Conservation (phyloP, 2,888 invertebrate genomes). For the Drosophila longiperda region DNA sequence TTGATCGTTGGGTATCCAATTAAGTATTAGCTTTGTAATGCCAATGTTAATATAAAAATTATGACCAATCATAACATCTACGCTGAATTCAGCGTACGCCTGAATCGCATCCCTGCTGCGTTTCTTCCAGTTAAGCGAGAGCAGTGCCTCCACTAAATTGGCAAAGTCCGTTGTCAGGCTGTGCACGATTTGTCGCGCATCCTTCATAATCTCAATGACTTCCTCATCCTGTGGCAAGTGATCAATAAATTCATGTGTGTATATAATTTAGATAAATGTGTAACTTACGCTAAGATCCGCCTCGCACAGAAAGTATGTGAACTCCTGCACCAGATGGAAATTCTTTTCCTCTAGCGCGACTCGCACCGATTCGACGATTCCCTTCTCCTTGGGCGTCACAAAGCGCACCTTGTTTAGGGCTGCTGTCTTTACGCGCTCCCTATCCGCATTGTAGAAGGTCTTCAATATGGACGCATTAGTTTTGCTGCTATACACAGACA, state of each 20-base stretch:
- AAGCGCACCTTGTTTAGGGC: conserved; percentile 83
- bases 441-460: conserved; percentile 73
- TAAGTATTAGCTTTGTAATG: conserved; percentile 87
- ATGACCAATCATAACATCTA: conserved; percentile 89
- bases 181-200: conserved; percentile 87
- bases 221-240: conserved; percentile 86
- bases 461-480: conserved; percentile 83
- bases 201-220: conserved; percentile 86
- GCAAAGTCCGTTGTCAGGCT: conserved; percentile 87
- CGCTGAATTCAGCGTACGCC: conserved; percentile 88
- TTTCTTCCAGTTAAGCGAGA: conserved; percentile 87
- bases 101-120: conserved; percentile 84
- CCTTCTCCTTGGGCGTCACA: conserved; percentile 75
- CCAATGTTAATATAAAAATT: conserved; percentile 88
- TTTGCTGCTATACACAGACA: conserved; percentile 82
- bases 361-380: conserved; percentile 72
- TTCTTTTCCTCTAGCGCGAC: conserved; percentile 67
- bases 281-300: conserved; percentile 73
- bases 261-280: not conserved
- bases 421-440: conserved; percentile 80
- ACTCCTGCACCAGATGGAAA: conserved; percentile 77
- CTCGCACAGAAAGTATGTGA: conserved; percentile 73
- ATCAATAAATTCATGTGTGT: not conserved
- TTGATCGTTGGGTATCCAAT: conserved; percentile 86
- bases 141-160: conserved; percentile 87